A percentile compares a stretch with the other conserved stretches of the same genome.
Evolutionary conservation across 2,888 invertebrate genomes (phyloP).

Genomic region (Macaria liturata): DNA sequence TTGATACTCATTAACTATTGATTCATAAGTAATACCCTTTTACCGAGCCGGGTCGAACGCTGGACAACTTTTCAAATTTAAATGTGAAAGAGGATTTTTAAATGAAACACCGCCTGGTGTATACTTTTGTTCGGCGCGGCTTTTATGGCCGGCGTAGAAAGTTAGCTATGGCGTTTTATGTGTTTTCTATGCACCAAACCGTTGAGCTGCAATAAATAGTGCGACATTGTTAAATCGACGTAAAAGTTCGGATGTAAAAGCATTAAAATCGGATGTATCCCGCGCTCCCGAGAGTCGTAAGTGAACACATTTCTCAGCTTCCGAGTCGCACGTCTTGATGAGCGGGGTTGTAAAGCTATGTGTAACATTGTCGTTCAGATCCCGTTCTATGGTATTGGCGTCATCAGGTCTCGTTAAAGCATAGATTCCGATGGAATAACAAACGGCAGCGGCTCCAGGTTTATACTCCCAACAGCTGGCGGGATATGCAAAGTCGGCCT

Average conservation of each 20-base stretch:
- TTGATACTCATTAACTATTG: conserved; percentile 82
- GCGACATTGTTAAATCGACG: conserved; percentile 21
- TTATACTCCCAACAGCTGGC: conserved; percentile 76
- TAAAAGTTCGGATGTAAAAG: conserved; percentile 18
- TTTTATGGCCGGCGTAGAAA: conserved; percentile 15
- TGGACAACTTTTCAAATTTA: conserved; percentile 75
- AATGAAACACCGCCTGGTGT: conserved; percentile 42
- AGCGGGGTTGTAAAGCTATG: conserved; percentile 6
- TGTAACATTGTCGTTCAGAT: conserved; percentile 1
- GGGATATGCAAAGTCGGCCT: conserved; percentile 74
- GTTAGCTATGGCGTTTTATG: conserved; percentile 17
- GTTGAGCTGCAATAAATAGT: conserved; percentile 21
- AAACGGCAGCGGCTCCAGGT: conserved; percentile 64
- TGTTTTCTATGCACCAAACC: conserved; percentile 15
- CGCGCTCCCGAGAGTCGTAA: conserved; percentile 9
- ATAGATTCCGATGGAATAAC: conserved; percentile 43
- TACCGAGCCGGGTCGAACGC: conserved; percentile 60
- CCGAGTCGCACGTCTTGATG: conserved; percentile 1
- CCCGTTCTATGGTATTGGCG: not conserved
- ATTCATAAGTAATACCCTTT: conserved; percentile 82
- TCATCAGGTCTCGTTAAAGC: conserved; percentile 1
- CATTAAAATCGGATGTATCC: conserved; percentile 18
- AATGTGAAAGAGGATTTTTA: conserved; percentile 67
- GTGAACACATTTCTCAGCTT: conserved; percentile 9
- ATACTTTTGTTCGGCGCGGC: conserved; percentile 25